Base-by-base conservation (phyloP, 92 coral and sea anemone genomes). In the Phenganax subtilis region DNA sequence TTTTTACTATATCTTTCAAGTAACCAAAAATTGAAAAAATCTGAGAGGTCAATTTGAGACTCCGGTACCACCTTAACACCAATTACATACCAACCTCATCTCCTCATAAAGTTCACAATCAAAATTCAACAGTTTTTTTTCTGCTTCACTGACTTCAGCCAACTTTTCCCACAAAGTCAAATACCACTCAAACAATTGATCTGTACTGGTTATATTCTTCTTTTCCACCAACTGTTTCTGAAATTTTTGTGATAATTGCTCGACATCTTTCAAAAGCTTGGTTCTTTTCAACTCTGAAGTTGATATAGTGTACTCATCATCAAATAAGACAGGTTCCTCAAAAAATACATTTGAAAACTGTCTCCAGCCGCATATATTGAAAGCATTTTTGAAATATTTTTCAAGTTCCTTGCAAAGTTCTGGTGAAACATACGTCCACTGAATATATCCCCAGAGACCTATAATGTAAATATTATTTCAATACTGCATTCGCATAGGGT, bases 41-140 rank as follows among this genome's bases (percentile, higher is more conserved):
- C n/a, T n/a, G n/a, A n/a, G n/a, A n/a, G n/a, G n/a, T n/a, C n/a
- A n/a, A n/a, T n/a, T n/a, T n/a, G n/a, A n/a, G n/a, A n/a, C n/a
- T n/a, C n/a, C n/a, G n/a, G n/a, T n/a, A n/a, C n/a, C n/a, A n/a
- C n/a, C n/a, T 71, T 20, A 37, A 54, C 8, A 53, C 62, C 6
- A 73, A 52, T 37, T 25, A 51, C 0, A 0, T 47, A 77, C 82
- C 51, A 63, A 79, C 83, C 83, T 79, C 25, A 79, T 37, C 64
- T 79, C 83, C 54, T 79, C 83, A 79, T 51, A 79, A 12, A 73
- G 83, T 52, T 79, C 83, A 64, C 83, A 79, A 28, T 79, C 83
- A 79, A 79, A 79, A 25, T 63, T 60, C 64, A 79, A 55, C 29
- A 79, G 52, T 54, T 63, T 79, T 51, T 51, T 64, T 20, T 79